These are phyloP conservation scores for Eilema griseolum DNA, from an alignment of 2,888 invertebrate species.

Conservation along the genomic window DNA sequence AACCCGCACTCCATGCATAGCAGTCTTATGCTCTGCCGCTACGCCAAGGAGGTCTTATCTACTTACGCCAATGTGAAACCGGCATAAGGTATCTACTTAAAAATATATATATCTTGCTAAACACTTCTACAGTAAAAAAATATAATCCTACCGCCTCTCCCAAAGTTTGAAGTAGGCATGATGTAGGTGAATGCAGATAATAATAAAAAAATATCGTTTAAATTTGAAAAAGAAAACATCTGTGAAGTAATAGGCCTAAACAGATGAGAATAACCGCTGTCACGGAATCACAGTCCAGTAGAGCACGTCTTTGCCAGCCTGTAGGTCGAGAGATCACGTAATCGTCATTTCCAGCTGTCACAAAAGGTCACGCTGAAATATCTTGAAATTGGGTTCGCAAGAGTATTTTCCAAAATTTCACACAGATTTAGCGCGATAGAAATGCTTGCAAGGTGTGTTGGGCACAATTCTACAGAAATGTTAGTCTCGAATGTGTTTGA, in stretches of 20 bases:
- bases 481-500: neutral
- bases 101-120: too few relatives aligned
- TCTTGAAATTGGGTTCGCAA: neutral
- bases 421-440: neutral
- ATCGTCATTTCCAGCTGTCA: slow-evolving; percentile 4
- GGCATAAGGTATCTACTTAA: too few relatives aligned
- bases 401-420: neutral
- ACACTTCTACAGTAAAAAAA: too few relatives aligned
- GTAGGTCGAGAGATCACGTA: slow-evolving; percentile 1
- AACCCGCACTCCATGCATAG: too few relatives aligned
- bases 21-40: too few relatives aligned
- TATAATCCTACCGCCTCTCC: too few relatives aligned
- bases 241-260: neutral
- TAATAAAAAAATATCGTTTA: too few relatives aligned
- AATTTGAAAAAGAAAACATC: too few relatives aligned
- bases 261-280: neutral
- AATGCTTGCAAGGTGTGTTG: neutral
- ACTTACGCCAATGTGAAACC: too few relatives aligned
- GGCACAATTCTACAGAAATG: neutral
- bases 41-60: too few relatives aligned
- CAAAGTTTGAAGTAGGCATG: too few relatives aligned
- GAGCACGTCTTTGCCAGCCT: neutral
- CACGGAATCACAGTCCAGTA: neutral
- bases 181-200: too few relatives aligned
- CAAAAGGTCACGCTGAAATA: neutral